Evolutionary conservation across 2,888 invertebrate species (phyloP), one percentile per base, ranked within the genome.

Genomic region (Molorchus minor): DNA sequence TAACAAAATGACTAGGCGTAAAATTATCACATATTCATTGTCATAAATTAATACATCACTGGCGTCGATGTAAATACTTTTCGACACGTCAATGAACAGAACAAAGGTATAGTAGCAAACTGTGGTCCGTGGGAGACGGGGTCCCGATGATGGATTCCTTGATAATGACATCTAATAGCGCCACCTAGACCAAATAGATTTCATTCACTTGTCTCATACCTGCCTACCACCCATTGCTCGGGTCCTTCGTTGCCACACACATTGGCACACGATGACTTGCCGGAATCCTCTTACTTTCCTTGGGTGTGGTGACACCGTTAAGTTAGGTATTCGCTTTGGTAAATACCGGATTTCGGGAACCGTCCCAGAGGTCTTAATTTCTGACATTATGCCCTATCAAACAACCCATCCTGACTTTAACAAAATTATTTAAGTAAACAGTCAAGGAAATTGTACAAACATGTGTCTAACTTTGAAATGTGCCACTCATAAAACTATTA

Each of bases 141-240:
- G 38, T n/a, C n/a, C n/a, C 25, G 16, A 16, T 52, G 52, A 41
- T 52, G 30, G 62, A 71, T 72, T 70, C 70, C 64, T 64, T 51
- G 41, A 30, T 65, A 63, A 68, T 58, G 65, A 65, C 65, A 62
- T 46, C 67, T 71, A 71, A 72, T 70, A 71, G 72, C 73, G 72
- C 73, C 73, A 72, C 71, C 72, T 70, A 62, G 65, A 65, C 58
- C 56, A 62, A 60, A 58, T 54, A 51, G 54, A 61, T 52, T 68
- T 62, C 65, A 64, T 66, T 66, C 62, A 59, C 58, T 25, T 35
- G 41, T 35, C 36, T 44, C 44, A 54, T 59, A 56, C 17, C 43
- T 62, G 25, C 17, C 43, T 62, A 33, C 61, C 54, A 52, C 52
- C 52, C 52, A 41, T 25, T 10, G 30, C 5, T 21, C 29, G 20